Base-by-base conservation (phyloP, 2,888 invertebrate genomes). In the Dorcus hopei region DNA sequence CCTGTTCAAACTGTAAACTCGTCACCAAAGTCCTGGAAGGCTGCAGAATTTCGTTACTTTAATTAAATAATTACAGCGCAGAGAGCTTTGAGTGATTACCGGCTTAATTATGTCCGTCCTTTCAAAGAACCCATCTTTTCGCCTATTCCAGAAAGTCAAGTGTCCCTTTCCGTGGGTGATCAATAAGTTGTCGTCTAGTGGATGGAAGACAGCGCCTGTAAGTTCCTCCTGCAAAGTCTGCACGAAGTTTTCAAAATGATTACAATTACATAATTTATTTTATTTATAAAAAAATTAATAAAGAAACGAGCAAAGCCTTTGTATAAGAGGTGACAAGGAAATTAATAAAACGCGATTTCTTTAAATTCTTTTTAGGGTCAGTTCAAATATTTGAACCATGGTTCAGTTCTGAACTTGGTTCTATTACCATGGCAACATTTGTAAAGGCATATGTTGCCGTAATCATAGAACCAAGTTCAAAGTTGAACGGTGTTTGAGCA, bases 131-230 rank as follows among this genome's bases (percentile, higher is more conserved):
- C 93, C 93, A 74, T 94, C 94, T 80, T 93, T 93, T 61, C 93
- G 83, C 57, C 94, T 83, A 70, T 93, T 94, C 95, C 95, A 96
- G 77, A 95, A 95, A 0, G 94, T 92, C 63, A 96, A 79, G 74
- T 95, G 95, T 0, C 93, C 93, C 67, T 91, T 90, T 2, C 96
- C 96, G 72, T 93, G 93, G 0, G 95, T 95, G 64, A 96, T 92
- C 61, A 95, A 85, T 23, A 95, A 83, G 77, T 93, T 94, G 74
- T 95, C 94, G 72, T 95, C 95, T 38, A 92, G 81, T 0, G 95
- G 95, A 77, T 95, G 95, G 77, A 96, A 96, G 0, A 90, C 89
- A 0, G 93, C 93, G 0, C 94, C 93, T 0, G 90, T 90, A 45
- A 96, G 80, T 68, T 93, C 91, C 76, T 95, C 94, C 81, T 92